These are phyloP conservation scores for Anser cygnoides DNA, from an alignment of 2,113 vertebrate genomes.

Conservation along the genomic window DNA sequence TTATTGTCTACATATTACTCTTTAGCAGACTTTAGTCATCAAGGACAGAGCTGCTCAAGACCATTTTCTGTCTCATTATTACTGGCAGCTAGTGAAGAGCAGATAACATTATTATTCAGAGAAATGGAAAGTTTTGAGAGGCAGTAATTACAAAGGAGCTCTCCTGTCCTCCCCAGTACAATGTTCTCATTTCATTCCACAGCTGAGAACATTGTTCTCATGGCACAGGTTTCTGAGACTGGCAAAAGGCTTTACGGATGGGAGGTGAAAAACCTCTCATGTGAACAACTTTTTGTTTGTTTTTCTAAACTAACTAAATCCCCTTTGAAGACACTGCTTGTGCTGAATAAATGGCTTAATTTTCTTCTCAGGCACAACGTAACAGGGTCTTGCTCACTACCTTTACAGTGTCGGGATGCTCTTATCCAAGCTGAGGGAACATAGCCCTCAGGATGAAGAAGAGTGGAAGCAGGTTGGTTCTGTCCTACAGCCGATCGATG, in stretches of 20 bases:
- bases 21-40: not conserved
- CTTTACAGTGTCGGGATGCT: not conserved
- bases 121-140: not conserved
- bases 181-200: not conserved
- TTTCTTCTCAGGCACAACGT: not conserved
- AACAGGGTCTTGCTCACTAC: not conserved
- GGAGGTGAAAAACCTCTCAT: not conserved
- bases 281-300: not conserved
- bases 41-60: not conserved
- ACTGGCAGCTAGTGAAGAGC: not conserved
- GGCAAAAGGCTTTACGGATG: not conserved
- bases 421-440: not conserved
- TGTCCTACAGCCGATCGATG: fast-evolving
- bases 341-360: not conserved
- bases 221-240: not conserved
- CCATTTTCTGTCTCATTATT: not conserved
- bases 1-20: not conserved
- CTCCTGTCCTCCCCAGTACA: not conserved
- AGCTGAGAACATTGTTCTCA: not conserved
- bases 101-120: not conserved
- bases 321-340: not conserved
- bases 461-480: not conserved
- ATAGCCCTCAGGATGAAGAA: not conserved
- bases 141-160: not conserved
- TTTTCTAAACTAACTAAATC: not conserved